Evolutionary conservation across 2,113 vertebrate genomes (phyloP), one percentile per base, ranked within the genome.

Genomic region (Odontesthes bonariensis): DNA sequence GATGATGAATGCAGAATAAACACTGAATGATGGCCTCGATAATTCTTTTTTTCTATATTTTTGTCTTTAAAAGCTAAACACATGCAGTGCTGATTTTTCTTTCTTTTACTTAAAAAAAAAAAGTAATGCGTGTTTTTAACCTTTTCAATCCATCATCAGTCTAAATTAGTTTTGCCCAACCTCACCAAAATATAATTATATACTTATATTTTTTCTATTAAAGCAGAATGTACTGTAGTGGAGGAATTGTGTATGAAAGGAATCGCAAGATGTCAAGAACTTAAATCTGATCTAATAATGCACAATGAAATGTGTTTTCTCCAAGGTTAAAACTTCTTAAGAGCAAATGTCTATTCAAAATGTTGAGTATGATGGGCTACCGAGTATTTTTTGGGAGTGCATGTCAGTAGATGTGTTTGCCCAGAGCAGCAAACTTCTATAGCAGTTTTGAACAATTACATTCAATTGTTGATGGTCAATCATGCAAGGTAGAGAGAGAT

Each of bases 401-500:
- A 13, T 13, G 23, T 52, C 2, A 63, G 31, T 20, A 19, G 10
- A 8, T 33, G 46, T 31, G 4, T 11, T 9, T 20, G 5, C 9
- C 0, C 14, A 4, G 13, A 23, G 55, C 8, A 6, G n/a, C 27
- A n/a, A 33, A 23, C 27, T 0, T 57, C 20, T 14, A 35, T 3
- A 58, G 27, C 23, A 12, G 5, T 31, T 47, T 19, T 40, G 14
- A 67, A 62, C 12, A 33, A 22, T 22, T 61, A n/a, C 16, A 46
- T 23, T 14, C 17, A 35, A 9, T 1, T 61, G 64, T 63, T 81
- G n/a, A n/a, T n/a, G n/a, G n/a, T n/a, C n/a, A n/a, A n/a, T n/a
- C n/a, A n/a, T n/a, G n/a, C n/a, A n/a, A n/a, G n/a, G n/a, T n/a
- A n/a, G n/a, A 27, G 27, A 27, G 27, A 27, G 27, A 27, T 27